phyloP scores from a whole-genome alignment of 2,113 vertebrate species.

The Mustelus asterias region DNA sequence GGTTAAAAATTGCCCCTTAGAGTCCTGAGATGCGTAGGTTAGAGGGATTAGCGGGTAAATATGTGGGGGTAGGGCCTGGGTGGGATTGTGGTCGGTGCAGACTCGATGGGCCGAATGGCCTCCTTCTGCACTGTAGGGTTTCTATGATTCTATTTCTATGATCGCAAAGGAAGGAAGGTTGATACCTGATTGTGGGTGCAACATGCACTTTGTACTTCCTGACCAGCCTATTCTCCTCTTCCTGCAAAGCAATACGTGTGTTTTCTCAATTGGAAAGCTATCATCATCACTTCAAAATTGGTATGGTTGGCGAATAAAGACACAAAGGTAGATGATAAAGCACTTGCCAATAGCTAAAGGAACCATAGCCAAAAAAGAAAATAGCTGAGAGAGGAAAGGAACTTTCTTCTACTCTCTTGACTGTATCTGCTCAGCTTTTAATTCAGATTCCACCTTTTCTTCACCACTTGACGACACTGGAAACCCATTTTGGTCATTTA shows the following conservation, averaged over 20 bases:
- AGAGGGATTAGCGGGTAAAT: too few species aligned
- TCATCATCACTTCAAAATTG: neutral
- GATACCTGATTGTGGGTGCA: neutral
- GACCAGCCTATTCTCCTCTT: neutral
- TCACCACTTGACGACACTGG: neutral
- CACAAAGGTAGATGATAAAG: neutral
- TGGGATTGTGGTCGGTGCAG: too few species aligned
- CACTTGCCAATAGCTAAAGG: neutral
- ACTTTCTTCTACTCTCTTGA: neutral
- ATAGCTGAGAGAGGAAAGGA: neutral
- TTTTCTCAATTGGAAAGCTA: neutral
- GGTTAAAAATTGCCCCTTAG: too few species aligned
- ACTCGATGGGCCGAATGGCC: too few species aligned
- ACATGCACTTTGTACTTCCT: neutral
- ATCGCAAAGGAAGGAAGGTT: neutral
- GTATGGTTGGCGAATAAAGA: neutral
- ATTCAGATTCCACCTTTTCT: neutral
- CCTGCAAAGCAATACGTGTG: neutral
- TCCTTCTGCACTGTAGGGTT: too few species aligned
- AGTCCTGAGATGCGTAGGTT: too few species aligned
- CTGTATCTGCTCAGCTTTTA: neutral
- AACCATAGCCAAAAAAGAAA: neutral
- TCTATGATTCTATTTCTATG: too few species aligned
- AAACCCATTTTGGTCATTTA: neutral
- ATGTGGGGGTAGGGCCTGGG: too few species aligned